Base-by-base conservation (phyloP, 1,140 invertebrate genomes). In the Zophobas atratus region DNA sequence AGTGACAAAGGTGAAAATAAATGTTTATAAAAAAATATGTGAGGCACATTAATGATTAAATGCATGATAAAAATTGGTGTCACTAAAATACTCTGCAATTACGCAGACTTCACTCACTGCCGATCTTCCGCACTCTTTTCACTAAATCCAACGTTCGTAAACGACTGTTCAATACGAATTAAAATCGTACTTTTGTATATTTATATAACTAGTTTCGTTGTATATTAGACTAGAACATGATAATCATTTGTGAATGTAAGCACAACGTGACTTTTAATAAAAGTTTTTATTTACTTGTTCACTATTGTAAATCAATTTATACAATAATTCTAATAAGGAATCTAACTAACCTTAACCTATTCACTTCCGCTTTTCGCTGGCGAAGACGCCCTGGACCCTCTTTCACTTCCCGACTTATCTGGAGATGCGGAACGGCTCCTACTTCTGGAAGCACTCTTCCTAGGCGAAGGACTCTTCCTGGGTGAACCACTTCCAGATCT, bases 401-500 rank as follows among this genome's bases (percentile, higher is more conserved):
- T 88, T 80, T 89, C 89, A 82, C 88, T 89, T 33, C 88, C 88
- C 0, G 88, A 89, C 8, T 89, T 87, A 33, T 87, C 86, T 0
- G 88, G 88, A n/a, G 88, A 88, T 36, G 86, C 88, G 0, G 88
- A 88, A 2, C 60, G 38, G 43, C 60, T 67, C 60, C 60, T 63
- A 35, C 57, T 73, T 39, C 71, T 73, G 20, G 71, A 73, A 56
- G 1, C 67, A 63, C 51, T 63, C 70, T 75, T 75, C 33, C 81
- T 81, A 79, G 81, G 38, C 39, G 74, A 78, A 60, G 0, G 36
- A 70, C 41, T 53, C 57, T 73, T 73, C 32, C 79, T 20, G 20
- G 20, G 35, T 43, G 75, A 79, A 8, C 67, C 79, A 79, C 84
- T 86, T 56, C 85, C 84, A 1, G 83, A 84, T 32, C 80, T 78